Evolutionary conservation across 2,797 vertebrate genomes (phyloP), one percentile per base, ranked within the genome.

Genomic region (Myotis myotis): DNA sequence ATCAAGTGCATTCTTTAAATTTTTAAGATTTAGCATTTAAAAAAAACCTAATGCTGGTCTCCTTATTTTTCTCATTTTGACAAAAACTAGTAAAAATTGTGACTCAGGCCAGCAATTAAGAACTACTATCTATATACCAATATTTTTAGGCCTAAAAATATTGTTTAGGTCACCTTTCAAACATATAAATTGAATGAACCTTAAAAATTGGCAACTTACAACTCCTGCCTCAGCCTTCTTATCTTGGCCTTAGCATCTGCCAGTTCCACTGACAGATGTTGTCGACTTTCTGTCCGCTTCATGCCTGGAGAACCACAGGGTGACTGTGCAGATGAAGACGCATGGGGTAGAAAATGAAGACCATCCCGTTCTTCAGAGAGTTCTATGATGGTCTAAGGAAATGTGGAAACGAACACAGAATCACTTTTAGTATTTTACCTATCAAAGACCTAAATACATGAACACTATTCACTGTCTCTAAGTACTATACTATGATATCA

Each of bases 171-270:
- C 53, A 94, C 30, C 30, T 90, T 20, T 94, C 30, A 9, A 83
- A 28, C 33, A 71, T 41, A 70, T 51, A 82, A 81, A 76, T 85
- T 87, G 55, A 94, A 19, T 0, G 1, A 78, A 75, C 6, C 89
- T 74, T 81, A 28, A 86, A 93, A 96, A 95, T 60, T 33, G 93
- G 55, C 38, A 96, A 99, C 99, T 99, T 98, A 99, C 99, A 99
- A 98, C 97, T 99, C 99, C 97, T 99, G 99, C 49, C 99, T 99
- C 70, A 99, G 99, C 79, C 99, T 98, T 96, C 99, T 98, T 97
- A 99, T 99, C 98, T 99, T 99, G 95, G 99, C 99, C 97, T 99
- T 99, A 97, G 99, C 99, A 64, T 99, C 99, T 15, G 99, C 99
- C 83, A 99, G 95, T 98, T 99, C 99, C 96, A 99, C 99, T 0